phyloP scores from a whole-genome alignment of 2,113 vertebrate genomes.

The Sorex araneus region DNA sequence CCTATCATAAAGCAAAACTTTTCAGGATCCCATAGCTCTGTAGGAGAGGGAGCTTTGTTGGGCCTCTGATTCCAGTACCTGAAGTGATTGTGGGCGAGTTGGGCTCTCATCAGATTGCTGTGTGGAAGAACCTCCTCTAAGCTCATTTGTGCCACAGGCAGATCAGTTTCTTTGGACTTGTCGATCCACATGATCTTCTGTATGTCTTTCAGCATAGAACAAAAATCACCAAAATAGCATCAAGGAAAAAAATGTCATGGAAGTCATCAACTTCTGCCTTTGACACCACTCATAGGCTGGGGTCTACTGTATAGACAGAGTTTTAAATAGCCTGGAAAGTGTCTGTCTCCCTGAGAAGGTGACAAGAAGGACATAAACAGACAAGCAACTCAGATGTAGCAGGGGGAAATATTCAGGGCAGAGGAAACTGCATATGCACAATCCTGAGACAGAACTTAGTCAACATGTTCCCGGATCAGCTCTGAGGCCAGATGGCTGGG shows the following conservation, averaged over 20 bases:
- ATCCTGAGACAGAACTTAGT: background rate
- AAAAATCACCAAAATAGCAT: background rate
- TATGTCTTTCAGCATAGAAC: background rate
- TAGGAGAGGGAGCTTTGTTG: background rate
- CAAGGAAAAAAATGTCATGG: background rate
- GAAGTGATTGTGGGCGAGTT: background rate
- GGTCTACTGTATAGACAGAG: background rate
- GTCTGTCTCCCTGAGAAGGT: background rate
- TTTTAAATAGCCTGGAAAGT: background rate
- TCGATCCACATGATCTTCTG: background rate
- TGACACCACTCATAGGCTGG: background rate
- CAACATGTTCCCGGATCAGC: background rate
- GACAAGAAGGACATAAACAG: background rate
- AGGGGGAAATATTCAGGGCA: background rate
- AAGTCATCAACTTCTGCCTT: background rate
- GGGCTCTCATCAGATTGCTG: background rate
- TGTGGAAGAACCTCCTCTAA: background rate
- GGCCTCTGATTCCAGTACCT: background rate
- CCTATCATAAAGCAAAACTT: background rate
- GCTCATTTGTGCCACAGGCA: background rate
- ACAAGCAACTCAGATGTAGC: background rate
- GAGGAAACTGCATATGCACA: background rate
- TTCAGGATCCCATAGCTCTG: background rate
- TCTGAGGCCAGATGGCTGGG: background rate
- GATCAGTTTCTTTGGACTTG: background rate